Conservation (phyloP, 2,888 invertebrate species). For the Isotomurus palustris region DNA sequence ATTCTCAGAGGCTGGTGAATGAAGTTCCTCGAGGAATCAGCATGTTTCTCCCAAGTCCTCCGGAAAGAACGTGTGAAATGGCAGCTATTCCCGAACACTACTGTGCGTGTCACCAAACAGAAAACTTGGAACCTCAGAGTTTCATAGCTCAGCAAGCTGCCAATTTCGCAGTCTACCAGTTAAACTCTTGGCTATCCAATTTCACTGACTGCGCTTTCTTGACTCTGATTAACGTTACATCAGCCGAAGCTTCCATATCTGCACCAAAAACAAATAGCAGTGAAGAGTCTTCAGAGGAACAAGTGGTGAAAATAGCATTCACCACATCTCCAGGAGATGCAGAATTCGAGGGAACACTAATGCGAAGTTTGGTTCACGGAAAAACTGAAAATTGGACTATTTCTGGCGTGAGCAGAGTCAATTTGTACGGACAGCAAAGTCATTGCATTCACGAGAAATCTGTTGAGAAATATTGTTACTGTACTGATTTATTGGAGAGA, state of each 20-base stretch:
- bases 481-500: no score
- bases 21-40: slow-evolving; percentile 60
- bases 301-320: no score
- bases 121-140: slow-evolving; percentile 56
- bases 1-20: not conserved
- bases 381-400: slow-evolving; percentile 15
- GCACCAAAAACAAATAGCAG: not conserved
- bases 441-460: slow-evolving; percentile 48
- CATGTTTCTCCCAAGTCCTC: slow-evolving; percentile 68
- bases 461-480: slow-evolving; percentile 50
- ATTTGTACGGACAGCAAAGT: slow-evolving; percentile 50
- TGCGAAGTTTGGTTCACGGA: slow-evolving; percentile 53
- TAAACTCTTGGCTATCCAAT: slow-evolving; percentile 61
- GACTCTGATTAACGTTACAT: slow-evolving; percentile 50
- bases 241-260: not conserved
- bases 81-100: slow-evolving; percentile 78
- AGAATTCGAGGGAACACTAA: slow-evolving; percentile 69
- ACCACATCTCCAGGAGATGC: slow-evolving; percentile 63
- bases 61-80: slow-evolving; percentile 66
- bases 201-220: slow-evolving; percentile 61
- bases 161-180: slow-evolving; percentile 58
- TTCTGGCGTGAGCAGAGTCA: slow-evolving; percentile 57
- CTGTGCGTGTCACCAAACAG: slow-evolving; percentile 77
- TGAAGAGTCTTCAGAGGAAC: not conserved
- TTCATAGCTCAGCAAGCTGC: slow-evolving; percentile 59